Evolutionary conservation across 2,113 vertebrate species (phyloP).

Genomic region (Silurus asotus): DNA sequence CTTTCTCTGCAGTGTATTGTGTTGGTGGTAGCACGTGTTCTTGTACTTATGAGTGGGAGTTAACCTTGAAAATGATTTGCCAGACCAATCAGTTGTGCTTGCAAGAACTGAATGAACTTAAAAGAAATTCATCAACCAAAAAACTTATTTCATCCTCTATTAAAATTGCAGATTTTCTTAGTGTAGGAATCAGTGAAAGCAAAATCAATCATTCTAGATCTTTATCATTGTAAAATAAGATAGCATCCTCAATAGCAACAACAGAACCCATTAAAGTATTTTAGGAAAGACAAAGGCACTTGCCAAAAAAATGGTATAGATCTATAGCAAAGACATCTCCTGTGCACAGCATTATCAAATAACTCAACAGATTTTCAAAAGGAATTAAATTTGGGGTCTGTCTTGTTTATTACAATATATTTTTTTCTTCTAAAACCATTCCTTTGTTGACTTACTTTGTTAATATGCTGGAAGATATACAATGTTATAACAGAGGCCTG

Average conservation of each 20-base stretch:
- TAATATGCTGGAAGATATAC: neutral
- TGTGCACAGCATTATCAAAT: neutral
- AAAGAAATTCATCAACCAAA: neutral
- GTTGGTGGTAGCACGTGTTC: conserved; percentile 8
- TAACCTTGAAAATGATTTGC: conserved; percentile 26
- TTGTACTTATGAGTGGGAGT: conserved; percentile 26
- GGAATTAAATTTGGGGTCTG: neutral
- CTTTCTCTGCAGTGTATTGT: neutral
- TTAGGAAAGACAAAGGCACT: neutral
- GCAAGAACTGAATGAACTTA: neutral
- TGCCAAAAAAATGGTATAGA: neutral
- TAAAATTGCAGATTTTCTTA: neutral
- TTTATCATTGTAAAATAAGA: neutral
- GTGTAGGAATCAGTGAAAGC: neutral
- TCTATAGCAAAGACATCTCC: neutral
- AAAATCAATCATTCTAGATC: neutral
- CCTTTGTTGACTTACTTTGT: neutral
- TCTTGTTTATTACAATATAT: neutral
- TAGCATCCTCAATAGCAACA: neutral
- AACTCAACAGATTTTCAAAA: neutral
- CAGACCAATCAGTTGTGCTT: neutral
- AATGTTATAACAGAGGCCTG: neutral
- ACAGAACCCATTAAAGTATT: neutral
- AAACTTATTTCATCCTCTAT: neutral
- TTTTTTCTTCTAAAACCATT: neutral